Percentiles rank a stretch among this genome's conserved stretches.
These are phyloP conservation scores for Pocillopora grandis DNA, from an alignment of 92 coral and sea anemone genomes.

Conservation along the genomic window DNA sequence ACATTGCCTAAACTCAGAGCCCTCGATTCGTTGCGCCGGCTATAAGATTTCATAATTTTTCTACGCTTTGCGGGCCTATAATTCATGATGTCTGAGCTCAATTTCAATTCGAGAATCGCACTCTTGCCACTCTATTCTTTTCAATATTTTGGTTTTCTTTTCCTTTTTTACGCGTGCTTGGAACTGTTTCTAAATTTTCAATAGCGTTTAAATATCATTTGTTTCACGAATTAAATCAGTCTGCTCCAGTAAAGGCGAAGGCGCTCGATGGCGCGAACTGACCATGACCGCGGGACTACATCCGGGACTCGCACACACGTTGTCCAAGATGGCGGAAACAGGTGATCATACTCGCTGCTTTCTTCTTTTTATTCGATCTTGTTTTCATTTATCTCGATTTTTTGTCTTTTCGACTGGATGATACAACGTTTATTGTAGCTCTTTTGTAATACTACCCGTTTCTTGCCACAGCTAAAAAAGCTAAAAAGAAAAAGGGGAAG, in stretches of 20 bases:
- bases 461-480: conserved; percentile 76
- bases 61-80: too few relatives aligned
- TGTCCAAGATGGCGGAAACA: conserved; percentile 99
- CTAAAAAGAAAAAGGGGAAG: conserved; percentile 93
- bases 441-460: background rate
- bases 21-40: too few relatives aligned
- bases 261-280: conserved; percentile 62
- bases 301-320: conserved; percentile 83
- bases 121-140: too few relatives aligned
- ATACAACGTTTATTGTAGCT: background rate
- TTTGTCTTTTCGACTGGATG: background rate
- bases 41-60: too few relatives aligned
- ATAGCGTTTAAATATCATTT: too few relatives aligned
- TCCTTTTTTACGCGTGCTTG: too few relatives aligned
- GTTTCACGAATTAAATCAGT: too few relatives aligned
- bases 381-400: background rate
- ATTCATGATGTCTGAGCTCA: too few relatives aligned
- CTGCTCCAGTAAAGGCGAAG: background rate
- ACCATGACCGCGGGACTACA: conserved; percentile 17
- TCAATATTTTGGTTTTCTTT: too few relatives aligned
- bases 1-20: too few relatives aligned
- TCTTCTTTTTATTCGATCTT: conserved; percentile 32
- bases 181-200: too few relatives aligned
- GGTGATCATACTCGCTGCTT: conserved; percentile 64
- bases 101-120: too few relatives aligned